phyloP scores from a whole-genome alignment of 92 coral and sea anemone species.

The Heliopora coerulea region DNA sequence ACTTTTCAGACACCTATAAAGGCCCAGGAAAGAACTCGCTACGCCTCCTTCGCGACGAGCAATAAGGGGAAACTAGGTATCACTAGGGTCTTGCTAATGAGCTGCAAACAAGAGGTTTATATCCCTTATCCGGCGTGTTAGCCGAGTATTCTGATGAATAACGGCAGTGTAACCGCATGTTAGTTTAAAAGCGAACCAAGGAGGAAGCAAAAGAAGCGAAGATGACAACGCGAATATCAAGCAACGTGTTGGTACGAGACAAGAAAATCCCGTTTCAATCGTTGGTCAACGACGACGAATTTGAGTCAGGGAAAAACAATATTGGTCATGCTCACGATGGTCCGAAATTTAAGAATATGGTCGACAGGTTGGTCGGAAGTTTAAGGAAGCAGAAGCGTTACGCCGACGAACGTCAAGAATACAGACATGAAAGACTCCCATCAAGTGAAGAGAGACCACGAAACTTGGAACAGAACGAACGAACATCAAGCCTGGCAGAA shows the following conservation, averaged over 20 bases:
- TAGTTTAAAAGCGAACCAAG: not conserved
- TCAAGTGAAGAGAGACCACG: not conserved
- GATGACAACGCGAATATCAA: not conserved
- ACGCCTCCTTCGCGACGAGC: not conserved
- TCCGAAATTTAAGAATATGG: slow-evolving; percentile 10
- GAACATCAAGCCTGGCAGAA: slow-evolving; percentile 12
- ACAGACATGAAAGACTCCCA: not conserved
- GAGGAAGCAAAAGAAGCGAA: not conserved
- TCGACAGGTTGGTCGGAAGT: slow-evolving; percentile 13
- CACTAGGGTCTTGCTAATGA: not conserved
- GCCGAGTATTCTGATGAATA: too few species aligned
- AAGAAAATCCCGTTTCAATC: slow-evolving; percentile 23
- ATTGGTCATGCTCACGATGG: not conserved
- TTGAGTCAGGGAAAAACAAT: not conserved
- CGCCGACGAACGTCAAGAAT: not conserved
- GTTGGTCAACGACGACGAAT: slow-evolving; percentile 23
- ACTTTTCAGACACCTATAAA: too few species aligned
- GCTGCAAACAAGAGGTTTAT: not conserved
- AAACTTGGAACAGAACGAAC: not conserved
- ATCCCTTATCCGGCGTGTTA: slow-evolving; percentile 1
- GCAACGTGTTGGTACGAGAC: slow-evolving; percentile 16
- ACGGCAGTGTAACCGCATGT: not conserved
- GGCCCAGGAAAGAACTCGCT: not conserved
- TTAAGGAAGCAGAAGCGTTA: slow-evolving; percentile 9
- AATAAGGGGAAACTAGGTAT: not conserved